Percentiles rank a stretch among this genome's conserved stretches.
Evolutionary conservation across 2,113 vertebrate genomes (phyloP).

Genomic region (Ochotona curzoniae): DNA sequence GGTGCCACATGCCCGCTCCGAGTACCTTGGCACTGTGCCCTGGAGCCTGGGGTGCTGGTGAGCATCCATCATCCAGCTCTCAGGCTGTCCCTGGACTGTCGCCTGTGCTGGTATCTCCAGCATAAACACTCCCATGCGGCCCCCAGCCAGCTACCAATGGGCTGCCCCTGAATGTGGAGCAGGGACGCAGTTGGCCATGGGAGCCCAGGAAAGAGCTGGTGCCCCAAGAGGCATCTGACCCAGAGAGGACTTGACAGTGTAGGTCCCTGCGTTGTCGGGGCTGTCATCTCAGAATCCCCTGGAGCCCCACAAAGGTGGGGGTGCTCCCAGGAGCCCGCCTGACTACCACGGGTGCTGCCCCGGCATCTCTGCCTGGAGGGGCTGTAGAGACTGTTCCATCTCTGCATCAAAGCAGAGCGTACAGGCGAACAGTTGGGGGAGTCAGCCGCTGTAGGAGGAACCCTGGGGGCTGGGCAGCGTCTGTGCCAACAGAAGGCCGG

Average conservation of each 20-base stretch:
- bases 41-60: background rate
- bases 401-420: no score
- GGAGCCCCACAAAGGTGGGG: no score
- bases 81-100: rapidly evolving
- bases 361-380: rapidly evolving
- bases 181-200: rapidly evolving
- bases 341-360: background rate
- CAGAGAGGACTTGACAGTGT: no score
- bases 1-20: no score
- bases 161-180: background rate
- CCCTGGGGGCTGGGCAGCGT: no score
- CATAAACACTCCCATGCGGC: rapidly evolving
- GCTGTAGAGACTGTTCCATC: background rate
- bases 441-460: no score
- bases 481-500: no score
- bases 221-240: rapidly evolving
- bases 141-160: rapidly evolving
- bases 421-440: no score
- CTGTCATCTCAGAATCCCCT: background rate
- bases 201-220: background rate
- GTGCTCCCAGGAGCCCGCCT: background rate
- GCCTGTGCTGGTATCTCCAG: background rate
- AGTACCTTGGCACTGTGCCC: background rate
- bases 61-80: background rate
- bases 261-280: rapidly evolving